phyloP scores from a whole-genome alignment of 2,888 invertebrate genomes.

The Tricholauxania praeusta region DNA sequence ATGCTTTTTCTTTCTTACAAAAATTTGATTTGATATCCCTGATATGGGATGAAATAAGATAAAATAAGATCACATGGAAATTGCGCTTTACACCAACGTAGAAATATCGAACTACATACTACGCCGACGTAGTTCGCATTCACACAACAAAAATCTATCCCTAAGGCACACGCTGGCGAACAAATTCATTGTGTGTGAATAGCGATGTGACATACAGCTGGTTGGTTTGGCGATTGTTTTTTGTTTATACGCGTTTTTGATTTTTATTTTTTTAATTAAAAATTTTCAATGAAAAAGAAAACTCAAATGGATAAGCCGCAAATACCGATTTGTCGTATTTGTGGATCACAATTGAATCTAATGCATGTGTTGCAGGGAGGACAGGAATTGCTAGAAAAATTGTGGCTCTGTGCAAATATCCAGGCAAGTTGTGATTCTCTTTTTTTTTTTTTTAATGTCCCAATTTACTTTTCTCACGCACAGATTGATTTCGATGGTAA shows the following conservation, averaged over 20 bases:
- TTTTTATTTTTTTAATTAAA: not conserved
- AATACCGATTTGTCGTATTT: conserved; percentile 50
- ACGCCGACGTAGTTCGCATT: too few species aligned
- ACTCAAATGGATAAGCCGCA: not conserved
- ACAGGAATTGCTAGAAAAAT: conserved; percentile 47
- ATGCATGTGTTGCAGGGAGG: conserved; percentile 47
- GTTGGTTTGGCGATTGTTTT: not conserved
- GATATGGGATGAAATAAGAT: too few species aligned
- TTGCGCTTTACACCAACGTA: too few species aligned
- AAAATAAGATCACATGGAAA: too few species aligned
- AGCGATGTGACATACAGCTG: too few species aligned
- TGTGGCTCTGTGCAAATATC: conserved; percentile 51
- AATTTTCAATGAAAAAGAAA: conserved; percentile 22
- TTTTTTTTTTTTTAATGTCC: not conserved
- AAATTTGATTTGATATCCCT: too few species aligned
- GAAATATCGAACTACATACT: too few species aligned
- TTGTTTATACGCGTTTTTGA: not conserved
- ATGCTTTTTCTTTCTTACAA: too few species aligned
- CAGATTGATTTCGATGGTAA: conserved; percentile 46
- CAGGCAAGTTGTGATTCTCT: conserved; percentile 38
- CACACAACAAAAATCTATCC: too few species aligned
- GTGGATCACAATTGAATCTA: conserved; percentile 46
- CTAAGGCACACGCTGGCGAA: too few species aligned
- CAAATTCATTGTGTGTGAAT: too few species aligned
- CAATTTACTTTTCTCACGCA: not conserved